phyloP scores from a whole-genome alignment of 2,797 vertebrate genomes.

The Lepilemur septentrionalis region DNA sequence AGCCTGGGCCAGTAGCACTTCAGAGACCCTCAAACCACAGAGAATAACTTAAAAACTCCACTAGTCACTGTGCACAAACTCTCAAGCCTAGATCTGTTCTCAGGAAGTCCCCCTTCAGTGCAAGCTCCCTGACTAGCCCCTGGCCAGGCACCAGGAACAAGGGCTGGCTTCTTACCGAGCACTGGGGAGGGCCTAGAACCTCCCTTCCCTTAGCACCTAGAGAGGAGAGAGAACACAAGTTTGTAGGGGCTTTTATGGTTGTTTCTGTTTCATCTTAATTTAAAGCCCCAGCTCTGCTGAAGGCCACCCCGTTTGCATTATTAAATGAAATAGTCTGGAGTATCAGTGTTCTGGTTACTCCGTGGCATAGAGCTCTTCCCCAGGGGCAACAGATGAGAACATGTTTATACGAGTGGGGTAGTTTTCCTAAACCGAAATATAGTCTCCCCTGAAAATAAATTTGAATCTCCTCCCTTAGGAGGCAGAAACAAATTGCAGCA shows the following conservation, averaged over 20 bases:
- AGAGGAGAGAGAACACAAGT: neutral
- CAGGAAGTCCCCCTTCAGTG: neutral
- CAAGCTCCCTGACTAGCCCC: neutral
- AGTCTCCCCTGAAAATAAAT: conserved; percentile 5
- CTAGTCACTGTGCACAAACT: neutral
- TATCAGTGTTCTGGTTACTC: neutral
- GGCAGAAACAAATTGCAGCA: neutral
- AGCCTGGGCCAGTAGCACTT: neutral
- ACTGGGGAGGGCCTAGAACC: neutral
- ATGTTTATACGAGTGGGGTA: neutral
- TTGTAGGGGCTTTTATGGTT: neutral
- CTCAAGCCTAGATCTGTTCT: neutral
- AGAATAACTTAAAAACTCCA: neutral
- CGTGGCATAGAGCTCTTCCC: neutral
- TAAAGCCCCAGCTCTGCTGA: neutral
- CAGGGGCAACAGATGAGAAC: neutral
- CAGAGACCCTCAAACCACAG: neutral
- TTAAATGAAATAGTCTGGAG: neutral
- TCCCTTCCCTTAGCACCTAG: neutral
- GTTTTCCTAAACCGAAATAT: conserved; percentile 13
- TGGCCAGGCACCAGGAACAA: fast-evolving
- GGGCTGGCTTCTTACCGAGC: fast-evolving
- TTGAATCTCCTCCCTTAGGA: neutral
- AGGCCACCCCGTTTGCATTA: neutral
- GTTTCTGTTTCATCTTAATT: neutral